These are phyloP conservation scores for Halcyon leucocephala DNA, from an alignment of 2,797 vertebrate species.

Conservation along the genomic window DNA sequence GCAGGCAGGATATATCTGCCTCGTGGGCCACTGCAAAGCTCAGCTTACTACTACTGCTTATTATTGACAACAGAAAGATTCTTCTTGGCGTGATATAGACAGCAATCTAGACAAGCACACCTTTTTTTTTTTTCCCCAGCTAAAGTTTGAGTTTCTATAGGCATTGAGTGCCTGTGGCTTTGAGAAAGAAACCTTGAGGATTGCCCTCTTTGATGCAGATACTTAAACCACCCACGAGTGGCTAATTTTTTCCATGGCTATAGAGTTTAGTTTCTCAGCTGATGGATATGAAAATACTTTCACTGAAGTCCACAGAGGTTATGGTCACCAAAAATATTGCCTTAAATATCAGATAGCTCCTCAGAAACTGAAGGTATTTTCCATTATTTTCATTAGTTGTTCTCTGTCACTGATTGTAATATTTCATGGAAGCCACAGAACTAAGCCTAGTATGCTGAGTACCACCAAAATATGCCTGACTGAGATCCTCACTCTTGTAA, in stretches of 20 bases:
- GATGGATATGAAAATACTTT: neutral
- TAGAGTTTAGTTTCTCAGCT: neutral
- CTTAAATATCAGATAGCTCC: neutral
- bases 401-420: neutral
- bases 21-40: neutral
- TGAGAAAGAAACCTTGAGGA: neutral
- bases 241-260: neutral
- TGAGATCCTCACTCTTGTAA: neutral
- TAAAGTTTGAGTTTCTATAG: neutral
- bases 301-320: neutral
- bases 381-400: neutral
- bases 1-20: neutral
- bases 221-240: neutral
- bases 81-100: neutral
- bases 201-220: neutral
- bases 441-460: neutral
- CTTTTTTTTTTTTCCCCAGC: neutral
- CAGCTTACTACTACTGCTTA: neutral
- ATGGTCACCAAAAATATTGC: neutral
- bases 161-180: neutral
- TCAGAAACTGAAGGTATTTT: neutral
- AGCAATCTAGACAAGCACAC: neutral
- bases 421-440: neutral
- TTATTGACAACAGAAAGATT: neutral
- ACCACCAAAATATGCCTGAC: neutral